Evolutionary conservation across 1,140 invertebrate species (phyloP).

Genomic region (Meloidogyne hapla): DNA sequence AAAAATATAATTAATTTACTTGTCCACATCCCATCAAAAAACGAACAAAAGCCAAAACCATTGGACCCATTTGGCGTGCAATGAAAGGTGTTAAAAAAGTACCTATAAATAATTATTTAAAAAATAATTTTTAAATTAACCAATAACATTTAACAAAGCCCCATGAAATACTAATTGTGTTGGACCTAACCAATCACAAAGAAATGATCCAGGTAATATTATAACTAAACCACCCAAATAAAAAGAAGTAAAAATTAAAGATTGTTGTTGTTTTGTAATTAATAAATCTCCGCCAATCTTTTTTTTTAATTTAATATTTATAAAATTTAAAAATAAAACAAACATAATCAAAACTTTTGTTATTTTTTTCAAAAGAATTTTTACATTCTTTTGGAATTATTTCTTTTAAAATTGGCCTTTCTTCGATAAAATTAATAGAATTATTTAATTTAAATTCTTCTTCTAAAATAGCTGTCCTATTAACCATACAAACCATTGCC

Average conservation of each 20-base stretch:
- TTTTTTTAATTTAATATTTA: conserved; percentile 28
- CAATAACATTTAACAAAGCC: conserved; percentile 60
- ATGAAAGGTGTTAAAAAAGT: conserved; percentile 55
- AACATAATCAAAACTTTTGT: not conserved
- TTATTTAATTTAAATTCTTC: not conserved
- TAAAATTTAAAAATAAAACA: not conserved
- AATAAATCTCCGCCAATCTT: conserved; percentile 49
- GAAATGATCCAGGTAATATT: conserved; percentile 46
- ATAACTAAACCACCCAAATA: conserved; percentile 57
- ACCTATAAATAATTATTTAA: conserved; percentile 30
- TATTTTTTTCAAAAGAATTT: conserved; percentile 7
- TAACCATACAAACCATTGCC: conserved; percentile 57
- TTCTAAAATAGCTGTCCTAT: conserved; percentile 43
- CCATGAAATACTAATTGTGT: conserved; percentile 51
- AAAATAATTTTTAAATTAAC: conserved; percentile 34
- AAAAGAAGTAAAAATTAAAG: conserved; percentile 59
- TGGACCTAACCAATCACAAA: conserved; percentile 55
- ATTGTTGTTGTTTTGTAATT: conserved; percentile 55
- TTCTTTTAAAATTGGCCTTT: not conserved
- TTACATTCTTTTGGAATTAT: conserved; percentile 4
- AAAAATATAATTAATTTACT: conserved; percentile 33
- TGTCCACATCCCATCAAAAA: conserved; percentile 61
- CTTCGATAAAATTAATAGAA: not conserved
- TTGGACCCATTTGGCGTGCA: conserved; percentile 40
- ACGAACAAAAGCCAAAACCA: conserved; percentile 36